phyloP scores from a whole-genome alignment of 2,888 invertebrate species.

The Melanotus villosus region DNA sequence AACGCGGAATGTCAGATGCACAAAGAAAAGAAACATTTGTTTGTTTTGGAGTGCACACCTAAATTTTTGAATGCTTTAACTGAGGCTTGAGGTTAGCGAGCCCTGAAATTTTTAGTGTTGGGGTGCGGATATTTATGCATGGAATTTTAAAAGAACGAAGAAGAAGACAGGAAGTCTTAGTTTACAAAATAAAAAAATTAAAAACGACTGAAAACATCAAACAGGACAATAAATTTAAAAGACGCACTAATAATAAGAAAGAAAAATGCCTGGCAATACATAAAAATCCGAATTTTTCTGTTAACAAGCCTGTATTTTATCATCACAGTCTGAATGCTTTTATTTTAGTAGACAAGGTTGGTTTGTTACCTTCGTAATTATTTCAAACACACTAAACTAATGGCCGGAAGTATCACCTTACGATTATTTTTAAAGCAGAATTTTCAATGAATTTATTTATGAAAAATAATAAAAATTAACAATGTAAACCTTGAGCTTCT shows the following conservation, averaged over 20 bases:
- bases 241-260: too few species aligned
- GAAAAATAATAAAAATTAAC: too few species aligned
- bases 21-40: neutral
- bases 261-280: too few species aligned
- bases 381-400: constrained; percentile 10
- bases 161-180: too few species aligned
- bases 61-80: neutral
- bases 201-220: too few species aligned
- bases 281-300: too few species aligned
- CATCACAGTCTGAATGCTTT: neutral
- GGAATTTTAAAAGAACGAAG: too few species aligned
- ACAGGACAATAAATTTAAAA: too few species aligned
- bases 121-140: neutral
- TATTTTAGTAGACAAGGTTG: constrained; percentile 8
- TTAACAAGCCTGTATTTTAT: neutral
- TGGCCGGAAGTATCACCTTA: constrained; percentile 13
- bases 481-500: too few species aligned
- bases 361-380: constrained; percentile 16
- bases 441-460: too few species aligned
- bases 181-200: too few species aligned
- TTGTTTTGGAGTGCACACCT: neutral
- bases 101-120: neutral
- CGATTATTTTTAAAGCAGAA: too few species aligned
- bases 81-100: constrained; percentile 9
- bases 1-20: neutral